Conservation (phyloP, 35 echinoderm and acorn worm genomes). For the Patiria miniata region DNA sequence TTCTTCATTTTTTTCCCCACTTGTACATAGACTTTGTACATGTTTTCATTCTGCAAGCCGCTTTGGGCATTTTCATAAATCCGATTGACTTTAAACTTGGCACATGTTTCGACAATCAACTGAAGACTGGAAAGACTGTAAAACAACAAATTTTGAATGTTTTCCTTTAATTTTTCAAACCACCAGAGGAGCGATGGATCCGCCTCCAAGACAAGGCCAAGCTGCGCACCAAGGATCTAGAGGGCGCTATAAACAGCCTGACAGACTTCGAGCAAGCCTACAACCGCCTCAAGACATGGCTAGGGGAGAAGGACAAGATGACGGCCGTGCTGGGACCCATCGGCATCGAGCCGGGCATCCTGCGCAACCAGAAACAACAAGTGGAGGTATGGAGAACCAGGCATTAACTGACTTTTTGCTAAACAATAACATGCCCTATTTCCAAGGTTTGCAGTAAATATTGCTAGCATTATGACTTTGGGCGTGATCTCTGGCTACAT, state of each 20-base stretch:
- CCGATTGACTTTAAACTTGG: too few relatives aligned
- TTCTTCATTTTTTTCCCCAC: too few relatives aligned
- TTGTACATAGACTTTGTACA: too few relatives aligned
- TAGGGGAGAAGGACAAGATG: slow-evolving; percentile 98
- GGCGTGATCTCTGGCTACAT: too few relatives aligned
- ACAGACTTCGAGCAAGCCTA: slow-evolving; percentile 92
- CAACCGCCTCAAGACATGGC: slow-evolving; percentile 92
- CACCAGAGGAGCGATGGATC: slow-evolving; percentile 95
- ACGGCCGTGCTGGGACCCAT: slow-evolving; percentile 93
- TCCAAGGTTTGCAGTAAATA: too few relatives aligned
- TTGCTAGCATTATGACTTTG: too few relatives aligned
- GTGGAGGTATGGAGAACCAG: slow-evolving; percentile 69
- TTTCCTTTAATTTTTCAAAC: slow-evolving; percentile 10
- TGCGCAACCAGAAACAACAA: slow-evolving; percentile 95
- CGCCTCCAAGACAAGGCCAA: slow-evolving; percentile 92
- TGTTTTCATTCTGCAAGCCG: too few relatives aligned
- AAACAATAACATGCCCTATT: too few relatives aligned
- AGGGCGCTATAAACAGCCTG: slow-evolving; percentile 89
- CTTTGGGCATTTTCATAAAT: too few relatives aligned
- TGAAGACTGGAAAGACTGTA: too few relatives aligned
- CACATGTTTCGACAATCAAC: too few relatives aligned
- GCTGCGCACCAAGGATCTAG: slow-evolving; percentile 80
- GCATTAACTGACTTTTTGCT: too few relatives aligned
- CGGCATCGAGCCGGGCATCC: slow-evolving; percentile 82
- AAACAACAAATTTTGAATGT: not conserved